Conservation (phyloP, 2,113 vertebrate genomes). For the Trogon melanurus region DNA sequence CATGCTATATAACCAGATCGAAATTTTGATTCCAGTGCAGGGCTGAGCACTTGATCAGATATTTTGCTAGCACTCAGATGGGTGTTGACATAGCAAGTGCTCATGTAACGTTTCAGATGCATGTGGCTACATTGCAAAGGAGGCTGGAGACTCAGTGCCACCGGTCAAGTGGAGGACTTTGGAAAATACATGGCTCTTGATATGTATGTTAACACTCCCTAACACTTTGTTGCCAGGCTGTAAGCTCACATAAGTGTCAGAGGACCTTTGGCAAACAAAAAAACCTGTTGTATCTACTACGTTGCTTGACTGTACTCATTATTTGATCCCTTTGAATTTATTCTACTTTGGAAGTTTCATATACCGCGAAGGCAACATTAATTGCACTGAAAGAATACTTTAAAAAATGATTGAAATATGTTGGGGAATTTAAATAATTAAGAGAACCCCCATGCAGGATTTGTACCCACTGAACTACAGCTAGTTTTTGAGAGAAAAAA, state of each 20-base stretch:
- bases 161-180: neutral
- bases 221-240: neutral
- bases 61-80: neutral
- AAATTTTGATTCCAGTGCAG: neutral
- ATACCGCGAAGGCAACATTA: neutral
- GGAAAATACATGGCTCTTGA: neutral
- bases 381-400: neutral
- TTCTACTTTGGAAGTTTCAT: neutral
- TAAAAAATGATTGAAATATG: neutral
- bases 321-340: neutral
- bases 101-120: neutral
- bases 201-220: neutral
- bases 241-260: neutral
- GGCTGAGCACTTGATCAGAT: neutral
- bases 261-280: neutral
- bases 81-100: neutral
- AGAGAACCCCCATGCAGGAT: rapidly evolving
- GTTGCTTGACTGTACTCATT: neutral
- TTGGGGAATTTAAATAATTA: neutral
- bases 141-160: neutral
- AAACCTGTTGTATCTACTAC: too few species aligned
- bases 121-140: neutral
- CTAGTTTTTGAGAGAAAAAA: neutral
- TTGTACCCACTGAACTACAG: neutral
- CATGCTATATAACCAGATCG: neutral